Conservation (phyloP, 1,140 invertebrate genomes). For the Dendrolimus kikuchii region DNA sequence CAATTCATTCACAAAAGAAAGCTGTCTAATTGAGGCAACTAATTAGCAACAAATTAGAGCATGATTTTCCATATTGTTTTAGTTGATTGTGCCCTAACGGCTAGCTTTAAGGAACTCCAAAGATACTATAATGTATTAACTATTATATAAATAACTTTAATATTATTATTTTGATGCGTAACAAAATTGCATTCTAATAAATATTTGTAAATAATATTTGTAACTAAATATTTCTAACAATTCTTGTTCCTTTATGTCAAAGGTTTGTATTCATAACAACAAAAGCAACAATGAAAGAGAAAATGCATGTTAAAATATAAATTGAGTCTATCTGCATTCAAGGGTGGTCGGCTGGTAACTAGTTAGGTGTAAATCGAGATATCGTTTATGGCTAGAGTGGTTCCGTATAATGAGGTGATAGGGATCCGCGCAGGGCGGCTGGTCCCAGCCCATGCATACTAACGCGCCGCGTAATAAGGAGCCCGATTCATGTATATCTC, state of each 20-base stretch:
- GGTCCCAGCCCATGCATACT: conserved; percentile 68
- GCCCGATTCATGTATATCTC: conserved; percentile 49
- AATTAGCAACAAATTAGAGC: no score
- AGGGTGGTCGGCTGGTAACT: conserved; percentile 15
- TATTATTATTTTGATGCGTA: no score
- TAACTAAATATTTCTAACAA: neutral
- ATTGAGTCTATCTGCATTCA: conserved; percentile 24
- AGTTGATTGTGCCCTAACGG: no score
- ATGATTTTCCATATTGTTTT: no score
- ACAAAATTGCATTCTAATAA: no score
- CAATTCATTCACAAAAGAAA: no score
- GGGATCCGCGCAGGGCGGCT: conserved; percentile 26
- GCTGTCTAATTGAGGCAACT: no score
- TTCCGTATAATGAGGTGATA: conserved; percentile 32
- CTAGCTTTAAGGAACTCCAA: no score
- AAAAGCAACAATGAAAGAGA: neutral
- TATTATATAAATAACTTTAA: no score
- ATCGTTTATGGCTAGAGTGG: conserved; percentile 43
- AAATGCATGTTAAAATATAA: conserved; percentile 15
- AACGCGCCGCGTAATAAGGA: conserved; percentile 59
- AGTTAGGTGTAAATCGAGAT: conserved; percentile 39
- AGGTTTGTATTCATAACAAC: neutral
- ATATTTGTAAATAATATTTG: no score
- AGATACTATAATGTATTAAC: no score
- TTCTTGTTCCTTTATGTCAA: conserved; percentile 1